phyloP scores from a whole-genome alignment of 2,113 vertebrate genomes.

The Paracanthobrama guichenoti region DNA sequence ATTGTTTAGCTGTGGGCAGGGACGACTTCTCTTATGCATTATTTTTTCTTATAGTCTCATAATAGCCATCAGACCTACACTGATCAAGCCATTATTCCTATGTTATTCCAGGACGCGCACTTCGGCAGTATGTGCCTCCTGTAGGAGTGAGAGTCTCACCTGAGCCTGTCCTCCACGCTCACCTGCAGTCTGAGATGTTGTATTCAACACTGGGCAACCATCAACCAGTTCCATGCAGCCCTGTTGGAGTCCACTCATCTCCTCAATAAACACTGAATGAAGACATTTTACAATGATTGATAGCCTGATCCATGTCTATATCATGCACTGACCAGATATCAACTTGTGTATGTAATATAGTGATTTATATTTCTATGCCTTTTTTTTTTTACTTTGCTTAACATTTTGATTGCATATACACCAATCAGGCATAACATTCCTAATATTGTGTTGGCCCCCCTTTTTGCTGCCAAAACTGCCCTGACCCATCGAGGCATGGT shows the following conservation, averaged over 20 bases:
- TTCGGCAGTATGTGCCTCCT: neutral
- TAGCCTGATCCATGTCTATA: neutral
- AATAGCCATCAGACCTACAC: neutral
- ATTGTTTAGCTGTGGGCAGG: too few relatives aligned
- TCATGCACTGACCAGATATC: neutral
- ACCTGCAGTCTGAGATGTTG: neutral
- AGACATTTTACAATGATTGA: neutral
- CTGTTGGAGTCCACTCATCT: neutral
- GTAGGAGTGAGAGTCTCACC: neutral
- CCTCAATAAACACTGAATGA: neutral
- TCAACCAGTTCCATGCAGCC: conserved; percentile 44
- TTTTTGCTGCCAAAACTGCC: too few relatives aligned
- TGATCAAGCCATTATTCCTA: neutral
- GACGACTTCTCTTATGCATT: too few relatives aligned
- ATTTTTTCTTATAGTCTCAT: too few relatives aligned
- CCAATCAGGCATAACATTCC: too few relatives aligned
- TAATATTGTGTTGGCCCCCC: too few relatives aligned
- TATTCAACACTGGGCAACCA: conserved; percentile 47
- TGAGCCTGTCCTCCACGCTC: neutral
- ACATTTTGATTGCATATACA: neutral
- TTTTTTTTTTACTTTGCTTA: too few relatives aligned
- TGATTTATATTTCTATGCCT: neutral
- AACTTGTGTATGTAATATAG: neutral
- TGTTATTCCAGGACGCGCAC: conserved; percentile 42
- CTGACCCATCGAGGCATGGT: too few relatives aligned